These are phyloP conservation scores for Monomorium pharaonis DNA, from an alignment of 1,140 invertebrate genomes.

Conservation along the genomic window DNA sequence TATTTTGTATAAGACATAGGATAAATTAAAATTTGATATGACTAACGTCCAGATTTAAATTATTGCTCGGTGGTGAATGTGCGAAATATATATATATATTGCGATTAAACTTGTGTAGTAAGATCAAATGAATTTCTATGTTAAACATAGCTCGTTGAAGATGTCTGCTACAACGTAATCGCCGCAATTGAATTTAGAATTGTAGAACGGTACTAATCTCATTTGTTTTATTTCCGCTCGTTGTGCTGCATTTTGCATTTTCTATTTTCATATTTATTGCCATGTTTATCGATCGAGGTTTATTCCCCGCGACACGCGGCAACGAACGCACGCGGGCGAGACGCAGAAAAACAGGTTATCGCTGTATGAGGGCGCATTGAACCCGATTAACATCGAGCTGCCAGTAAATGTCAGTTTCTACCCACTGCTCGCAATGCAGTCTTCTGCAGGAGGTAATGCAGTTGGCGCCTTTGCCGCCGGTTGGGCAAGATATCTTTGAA, in stretches of 20 bases:
- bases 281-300: constrained; percentile 57
- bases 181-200: constrained; percentile 24
- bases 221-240: neutral
- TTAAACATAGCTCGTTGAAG: neutral
- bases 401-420: constrained; percentile 63
- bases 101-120: neutral
- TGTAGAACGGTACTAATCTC: neutral
- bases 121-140: neutral
- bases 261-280: neutral
- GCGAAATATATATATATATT: neutral
- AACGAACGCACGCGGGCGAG: constrained; percentile 33
- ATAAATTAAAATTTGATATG: neutral
- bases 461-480: constrained; percentile 71
- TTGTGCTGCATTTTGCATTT: neutral
- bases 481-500: neutral
- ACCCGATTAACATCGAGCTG: constrained; percentile 62
- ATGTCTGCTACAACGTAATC: neutral
- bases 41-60: neutral
- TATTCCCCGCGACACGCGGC: constrained; percentile 1
- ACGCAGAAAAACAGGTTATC: constrained; percentile 67
- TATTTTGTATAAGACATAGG: neutral
- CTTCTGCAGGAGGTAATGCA: constrained; percentile 78
- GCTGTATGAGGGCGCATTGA: constrained; percentile 62
- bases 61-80: neutral
- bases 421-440: constrained; percentile 72